Evolutionary conservation across 2,113 vertebrate species (phyloP), one percentile per base, ranked within the genome.

Genomic region (Microtus richardsoni): DNA sequence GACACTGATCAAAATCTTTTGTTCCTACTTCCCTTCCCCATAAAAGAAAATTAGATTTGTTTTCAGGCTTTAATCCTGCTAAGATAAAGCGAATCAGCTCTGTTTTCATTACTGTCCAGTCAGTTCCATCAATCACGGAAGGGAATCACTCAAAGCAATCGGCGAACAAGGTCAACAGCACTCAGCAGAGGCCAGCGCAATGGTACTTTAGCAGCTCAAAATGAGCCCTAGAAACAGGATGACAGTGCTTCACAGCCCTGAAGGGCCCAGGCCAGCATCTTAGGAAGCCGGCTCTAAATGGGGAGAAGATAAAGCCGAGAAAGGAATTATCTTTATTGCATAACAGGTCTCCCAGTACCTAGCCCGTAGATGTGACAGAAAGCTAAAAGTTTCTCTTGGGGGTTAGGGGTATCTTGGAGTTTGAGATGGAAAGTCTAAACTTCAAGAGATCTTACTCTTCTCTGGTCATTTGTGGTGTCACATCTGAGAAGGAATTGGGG

Each of bases 121-220:
- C 96, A 94, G 96, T 96, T 96, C 96, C 96, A 97, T 96, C 97
- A 98, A 96, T 97, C 98, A 97, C 94, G 91, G 95, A 96, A 98
- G 97, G 74, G 95, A 95, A 97, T 98, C 98, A 93, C 96, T 94
- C 87, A 97, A 98, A 98, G 98, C 97, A 98, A 98, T 98, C 98
- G 98, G 97, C 0, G 62, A 96, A 88, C 95, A 95, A 83, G 89
- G 97, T 98, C 98, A 97, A 95, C 64, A 33, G 91, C 26, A 68
- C 96, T 98, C 95, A 94, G 95, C 79, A 93, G 95, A 98, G 95
- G 94, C 87, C 92, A 66, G 91, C 39, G 78, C 95, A 78, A 92
- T 95, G 86, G 96, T 96, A 96, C 95, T 96, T 97, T 74, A 94
- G 92, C 91, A 0, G 24, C 96, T 96, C 95, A 71, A 95, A 94